Base-by-base conservation (phyloP, 2,113 vertebrate genomes). In the Cryptotis parvus region DNA sequence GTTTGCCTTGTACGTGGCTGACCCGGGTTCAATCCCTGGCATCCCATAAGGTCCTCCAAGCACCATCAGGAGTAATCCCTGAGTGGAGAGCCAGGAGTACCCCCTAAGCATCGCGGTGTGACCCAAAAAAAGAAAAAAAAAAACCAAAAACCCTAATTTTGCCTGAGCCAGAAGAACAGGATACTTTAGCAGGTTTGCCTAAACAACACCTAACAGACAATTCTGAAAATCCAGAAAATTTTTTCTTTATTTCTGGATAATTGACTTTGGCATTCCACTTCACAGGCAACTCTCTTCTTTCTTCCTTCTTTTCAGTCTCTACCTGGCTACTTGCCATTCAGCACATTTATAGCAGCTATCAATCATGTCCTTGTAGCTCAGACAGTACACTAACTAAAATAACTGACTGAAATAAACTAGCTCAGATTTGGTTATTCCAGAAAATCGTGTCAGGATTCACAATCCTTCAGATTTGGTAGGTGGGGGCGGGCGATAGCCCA, bases 351-450 rank as follows among this genome's bases (percentile, higher is more conserved):
- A 80, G 29, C 31, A 85, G 70, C n/a, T 85, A 12, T 84, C 29
- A 95, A 84, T n/a, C 43, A 91, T 75, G 91, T 92, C 69, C 82
- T 76, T 69, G 41, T 26, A 84, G 63, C 61, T 75, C 49, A 87
- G 4, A 82, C 49, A 81, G 31, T 3, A 66, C 72, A 90, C 63
- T 87, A 78, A 91, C 10, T n/a, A n/a, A n/a, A n/a, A n/a, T n/a
- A n/a, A n/a, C n/a, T n/a, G n/a, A 43, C 49, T 93, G 89, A 90
- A 79, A 68, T 87, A 82, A 93, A 87, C 18, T 74, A 16, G 69
- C 43, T 91, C 76, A 96, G 85, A 65, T 65, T 72, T 75, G 31
- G 22, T 70, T 90, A 85, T 84, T 86, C 22, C 77, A 55, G 72
- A 94, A 88, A 90, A 92, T 1, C 85, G 7, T 63, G 9, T 63